A percentile compares a stretch with the other conserved stretches of the same genome.
phyloP scores from a whole-genome alignment of 1,140 invertebrate genomes.

The Dendroctonus ponderosae region DNA sequence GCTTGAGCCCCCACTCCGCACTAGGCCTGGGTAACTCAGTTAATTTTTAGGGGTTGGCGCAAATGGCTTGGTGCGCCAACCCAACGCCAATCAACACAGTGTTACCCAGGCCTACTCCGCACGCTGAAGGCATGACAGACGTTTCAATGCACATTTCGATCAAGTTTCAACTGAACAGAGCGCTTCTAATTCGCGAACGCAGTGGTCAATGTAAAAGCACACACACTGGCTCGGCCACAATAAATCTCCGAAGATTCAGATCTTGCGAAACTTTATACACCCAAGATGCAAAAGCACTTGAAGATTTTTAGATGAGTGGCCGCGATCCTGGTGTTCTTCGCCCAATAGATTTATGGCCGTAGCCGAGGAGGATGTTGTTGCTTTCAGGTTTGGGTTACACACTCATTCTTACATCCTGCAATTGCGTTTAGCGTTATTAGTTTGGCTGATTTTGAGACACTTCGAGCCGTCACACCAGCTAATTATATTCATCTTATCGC shows the following conservation, averaged over 20 bases:
- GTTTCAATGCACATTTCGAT: no score
- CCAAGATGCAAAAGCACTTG: conserved; percentile 33
- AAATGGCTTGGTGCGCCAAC: no score
- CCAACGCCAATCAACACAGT: no score
- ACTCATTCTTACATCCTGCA: conserved; percentile 5
- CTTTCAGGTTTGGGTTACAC: conserved; percentile 24
- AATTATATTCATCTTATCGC: neutral
- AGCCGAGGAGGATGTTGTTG: conserved; percentile 12
- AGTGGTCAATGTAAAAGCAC: conserved; percentile 8
- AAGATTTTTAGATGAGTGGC: conserved; percentile 31
- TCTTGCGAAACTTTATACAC: conserved; percentile 34
- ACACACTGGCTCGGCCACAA: conserved; percentile 18
- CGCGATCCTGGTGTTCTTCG: conserved; percentile 27
- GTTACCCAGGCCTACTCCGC: no score
- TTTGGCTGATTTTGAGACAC: neutral
- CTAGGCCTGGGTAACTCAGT: no score
- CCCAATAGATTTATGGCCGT: conserved; percentile 29
- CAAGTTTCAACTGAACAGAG: no score
- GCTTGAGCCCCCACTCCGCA: no score
- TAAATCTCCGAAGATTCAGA: conserved; percentile 31
- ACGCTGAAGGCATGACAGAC: neutral
- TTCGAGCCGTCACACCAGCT: neutral
- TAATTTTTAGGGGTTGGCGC: no score
- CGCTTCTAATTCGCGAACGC: conserved; percentile 7
- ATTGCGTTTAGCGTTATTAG: conserved; percentile 3